These are phyloP conservation scores for Timandra comae DNA, from an alignment of 2,888 invertebrate genomes.

Conservation along the genomic window DNA sequence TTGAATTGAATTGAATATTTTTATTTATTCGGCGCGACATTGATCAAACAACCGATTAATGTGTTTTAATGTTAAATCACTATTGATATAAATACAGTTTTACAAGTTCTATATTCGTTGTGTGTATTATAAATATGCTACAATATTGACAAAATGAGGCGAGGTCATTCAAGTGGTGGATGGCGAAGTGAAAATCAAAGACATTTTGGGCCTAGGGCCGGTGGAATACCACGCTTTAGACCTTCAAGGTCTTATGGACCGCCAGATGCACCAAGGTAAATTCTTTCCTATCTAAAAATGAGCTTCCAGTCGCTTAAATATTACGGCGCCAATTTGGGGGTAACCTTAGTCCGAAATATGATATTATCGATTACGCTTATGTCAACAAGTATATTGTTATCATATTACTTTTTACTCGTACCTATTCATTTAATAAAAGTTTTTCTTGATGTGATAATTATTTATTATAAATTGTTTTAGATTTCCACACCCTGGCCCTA, in stretches of 20 bases:
- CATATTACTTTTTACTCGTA: not conserved
- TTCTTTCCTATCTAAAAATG: too few species aligned
- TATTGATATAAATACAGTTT: too few species aligned
- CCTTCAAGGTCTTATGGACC: constrained; percentile 38
- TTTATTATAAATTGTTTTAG: constrained; percentile 25
- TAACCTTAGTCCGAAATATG: not conserved
- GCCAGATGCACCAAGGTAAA: constrained; percentile 45
- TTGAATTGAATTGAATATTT: too few species aligned
- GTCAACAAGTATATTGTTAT: not conserved
- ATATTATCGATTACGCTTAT: not conserved
- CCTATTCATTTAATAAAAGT: too few species aligned
- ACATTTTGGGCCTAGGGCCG: constrained; percentile 56
- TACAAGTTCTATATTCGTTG: too few species aligned
- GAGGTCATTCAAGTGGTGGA: constrained; percentile 63
- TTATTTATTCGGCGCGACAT: constrained; percentile 46
- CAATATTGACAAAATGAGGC: constrained; percentile 57
- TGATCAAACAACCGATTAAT: constrained; percentile 35
- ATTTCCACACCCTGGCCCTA: constrained; percentile 42
- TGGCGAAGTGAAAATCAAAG: constrained; percentile 65
- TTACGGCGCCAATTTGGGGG: constrained; percentile 37
- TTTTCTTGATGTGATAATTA: not conserved
- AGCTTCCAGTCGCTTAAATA: constrained; percentile 36
- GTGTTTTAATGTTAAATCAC: not conserved
- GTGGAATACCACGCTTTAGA: constrained; percentile 48
- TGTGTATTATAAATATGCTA: constrained; percentile 37